phyloP scores from a whole-genome alignment of 2,113 vertebrate genomes.

The Sander vitreus region DNA sequence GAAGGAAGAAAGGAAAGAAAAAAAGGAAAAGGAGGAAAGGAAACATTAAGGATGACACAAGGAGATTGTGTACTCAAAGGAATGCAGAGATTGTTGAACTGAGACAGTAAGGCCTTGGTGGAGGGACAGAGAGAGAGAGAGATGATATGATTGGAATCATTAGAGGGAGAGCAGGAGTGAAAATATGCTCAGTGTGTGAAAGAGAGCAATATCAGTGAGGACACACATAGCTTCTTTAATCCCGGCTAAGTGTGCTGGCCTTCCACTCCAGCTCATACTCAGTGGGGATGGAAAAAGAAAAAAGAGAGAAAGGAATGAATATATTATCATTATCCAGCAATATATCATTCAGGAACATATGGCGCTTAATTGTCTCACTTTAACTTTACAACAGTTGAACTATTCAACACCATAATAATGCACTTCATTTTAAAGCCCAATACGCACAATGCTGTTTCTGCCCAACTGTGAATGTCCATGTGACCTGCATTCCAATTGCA shows the following conservation, averaged over 20 bases:
- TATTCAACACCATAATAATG: slow-evolving; percentile 29
- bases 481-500: slow-evolving; percentile 23
- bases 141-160: slow-evolving; percentile 62
- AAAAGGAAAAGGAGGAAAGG: slow-evolving; percentile 22
- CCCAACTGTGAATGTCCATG: slow-evolving; percentile 3
- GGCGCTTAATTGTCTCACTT: slow-evolving; percentile 60
- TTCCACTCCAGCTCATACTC: slow-evolving; percentile 22
- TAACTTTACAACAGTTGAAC: slow-evolving; percentile 62
- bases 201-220: slow-evolving; percentile 59
- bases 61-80: slow-evolving; percentile 43
- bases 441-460: slow-evolving; percentile 36
- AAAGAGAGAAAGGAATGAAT: slow-evolving; percentile 18
- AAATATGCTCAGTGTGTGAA: slow-evolving; percentile 51
- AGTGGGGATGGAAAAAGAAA: neutral
- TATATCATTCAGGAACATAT: slow-evolving; percentile 56
- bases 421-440: slow-evolving; percentile 38
- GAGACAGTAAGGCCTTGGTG: slow-evolving; percentile 36
- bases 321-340: slow-evolving; percentile 47
- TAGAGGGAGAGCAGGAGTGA: slow-evolving; percentile 43
- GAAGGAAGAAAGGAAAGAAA: slow-evolving; percentile 17
- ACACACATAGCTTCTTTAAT: slow-evolving; percentile 60
- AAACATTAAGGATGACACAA: slow-evolving; percentile 56
- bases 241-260: slow-evolving; percentile 47
- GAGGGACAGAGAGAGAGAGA: slow-evolving; percentile 11
- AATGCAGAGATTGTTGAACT: slow-evolving; percentile 48